A percentile compares a stretch with the other conserved stretches of the same genome.
These are phyloP conservation scores for Epizoanthus stellaris DNA, from an alignment of 92 coral and sea anemone genomes.

Conservation along the genomic window DNA sequence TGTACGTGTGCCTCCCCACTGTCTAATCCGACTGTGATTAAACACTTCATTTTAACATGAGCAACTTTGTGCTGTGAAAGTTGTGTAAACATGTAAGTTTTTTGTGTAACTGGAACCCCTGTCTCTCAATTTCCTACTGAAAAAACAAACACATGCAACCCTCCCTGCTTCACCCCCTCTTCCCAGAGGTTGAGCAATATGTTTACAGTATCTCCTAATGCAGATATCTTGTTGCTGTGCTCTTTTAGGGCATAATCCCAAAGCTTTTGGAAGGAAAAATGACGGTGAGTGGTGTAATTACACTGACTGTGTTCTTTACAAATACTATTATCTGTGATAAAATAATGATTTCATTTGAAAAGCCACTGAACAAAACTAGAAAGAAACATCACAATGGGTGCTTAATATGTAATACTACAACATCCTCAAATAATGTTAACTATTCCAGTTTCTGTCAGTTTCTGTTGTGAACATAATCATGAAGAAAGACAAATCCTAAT, in stretches of 20 bases:
- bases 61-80: no score
- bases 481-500: neutral
- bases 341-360: neutral
- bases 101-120: no score
- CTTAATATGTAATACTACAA: neutral
- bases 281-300: slow-evolving; percentile 69
- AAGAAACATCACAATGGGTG: no score
- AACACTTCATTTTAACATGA: no score
- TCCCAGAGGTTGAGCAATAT: neutral
- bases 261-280: slow-evolving; percentile 93
- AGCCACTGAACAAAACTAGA: no score
- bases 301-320: neutral
- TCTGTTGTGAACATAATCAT: neutral
- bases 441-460: neutral
- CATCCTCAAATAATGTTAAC: neutral
- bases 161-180: no score
- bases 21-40: no score
- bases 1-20: no score
- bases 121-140: no score
- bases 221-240: neutral
- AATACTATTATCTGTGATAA: neutral
- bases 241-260: slow-evolving; percentile 92
- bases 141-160: no score
- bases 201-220: neutral
- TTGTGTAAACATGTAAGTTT: no score